Conservation (phyloP, 2,888 invertebrate species). For the Atrina japonica region DNA sequence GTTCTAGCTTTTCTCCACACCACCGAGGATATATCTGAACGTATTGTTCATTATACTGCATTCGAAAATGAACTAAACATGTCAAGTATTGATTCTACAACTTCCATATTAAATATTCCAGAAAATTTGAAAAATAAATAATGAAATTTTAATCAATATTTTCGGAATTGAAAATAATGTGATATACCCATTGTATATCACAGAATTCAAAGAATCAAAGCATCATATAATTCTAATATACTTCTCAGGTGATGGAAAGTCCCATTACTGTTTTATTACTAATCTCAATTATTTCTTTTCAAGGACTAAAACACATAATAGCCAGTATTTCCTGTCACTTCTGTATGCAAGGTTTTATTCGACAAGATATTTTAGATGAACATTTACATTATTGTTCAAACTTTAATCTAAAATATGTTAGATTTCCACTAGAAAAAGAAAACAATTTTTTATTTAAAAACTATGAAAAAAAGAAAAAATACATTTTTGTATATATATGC, state of each 20-base stretch:
- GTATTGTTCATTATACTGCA: constrained; percentile 30
- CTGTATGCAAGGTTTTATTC: constrained; percentile 28
- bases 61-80: constrained; percentile 38
- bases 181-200: constrained; percentile 30
- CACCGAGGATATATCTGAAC: constrained; percentile 18
- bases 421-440: too few relatives aligned
- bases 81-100: constrained; percentile 35
- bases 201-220: constrained; percentile 8
- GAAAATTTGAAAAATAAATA: constrained; percentile 43
- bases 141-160: too few relatives aligned
- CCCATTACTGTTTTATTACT: constrained; percentile 34
- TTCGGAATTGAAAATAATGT: constrained; percentile 36
- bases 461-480: constrained; percentile 17
- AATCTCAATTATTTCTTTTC: constrained; percentile 33
- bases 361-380: constrained; percentile 13
- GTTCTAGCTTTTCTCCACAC: constrained; percentile 37
- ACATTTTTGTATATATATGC: constrained; percentile 30
- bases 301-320: background rate
- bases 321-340: constrained; percentile 16
- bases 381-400: constrained; percentile 25
- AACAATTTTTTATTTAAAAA: too few relatives aligned
- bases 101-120: constrained; percentile 26
- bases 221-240: constrained; percentile 24
- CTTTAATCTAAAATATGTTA: constrained; percentile 11
- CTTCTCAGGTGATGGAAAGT: constrained; percentile 8